Percentiles rank a stretch among this genome's conserved stretches.
Conservation (phyloP, 2,113 vertebrate species). For the Crotalus tigris region DNA sequence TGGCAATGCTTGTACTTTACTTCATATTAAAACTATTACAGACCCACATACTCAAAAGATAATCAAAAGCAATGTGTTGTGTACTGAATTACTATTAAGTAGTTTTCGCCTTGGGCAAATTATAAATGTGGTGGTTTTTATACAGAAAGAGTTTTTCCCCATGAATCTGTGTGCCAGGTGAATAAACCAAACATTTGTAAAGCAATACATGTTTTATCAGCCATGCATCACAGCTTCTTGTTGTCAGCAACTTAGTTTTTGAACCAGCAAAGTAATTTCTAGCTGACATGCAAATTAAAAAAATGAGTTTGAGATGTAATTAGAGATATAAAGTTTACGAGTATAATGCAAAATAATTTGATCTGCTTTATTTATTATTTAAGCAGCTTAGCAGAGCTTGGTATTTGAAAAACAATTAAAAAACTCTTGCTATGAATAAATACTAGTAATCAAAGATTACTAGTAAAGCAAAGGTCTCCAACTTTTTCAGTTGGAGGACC, state of each 20-base stretch:
- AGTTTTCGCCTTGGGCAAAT: background rate
- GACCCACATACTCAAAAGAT: background rate
- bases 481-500: too few relatives aligned
- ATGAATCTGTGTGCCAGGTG: background rate
- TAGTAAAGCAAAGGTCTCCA: too few relatives aligned
- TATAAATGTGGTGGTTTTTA: background rate
- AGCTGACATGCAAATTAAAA: conserved; percentile 16
- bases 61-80: background rate
- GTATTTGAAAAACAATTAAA: background rate
- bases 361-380: background rate
- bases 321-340: background rate
- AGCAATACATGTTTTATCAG: background rate
- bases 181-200: background rate
- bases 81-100: background rate
- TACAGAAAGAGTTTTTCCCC: background rate
- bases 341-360: background rate
- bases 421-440: background rate
- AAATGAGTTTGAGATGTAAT: background rate
- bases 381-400: background rate
- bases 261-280: background rate
- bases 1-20: background rate
- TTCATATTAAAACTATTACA: background rate
- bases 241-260: background rate
- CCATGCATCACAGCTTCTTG: background rate
- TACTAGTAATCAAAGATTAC: background rate